These are phyloP conservation scores for Hypomecis punctinalis DNA, from an alignment of 2,888 invertebrate genomes.

Conservation along the genomic window DNA sequence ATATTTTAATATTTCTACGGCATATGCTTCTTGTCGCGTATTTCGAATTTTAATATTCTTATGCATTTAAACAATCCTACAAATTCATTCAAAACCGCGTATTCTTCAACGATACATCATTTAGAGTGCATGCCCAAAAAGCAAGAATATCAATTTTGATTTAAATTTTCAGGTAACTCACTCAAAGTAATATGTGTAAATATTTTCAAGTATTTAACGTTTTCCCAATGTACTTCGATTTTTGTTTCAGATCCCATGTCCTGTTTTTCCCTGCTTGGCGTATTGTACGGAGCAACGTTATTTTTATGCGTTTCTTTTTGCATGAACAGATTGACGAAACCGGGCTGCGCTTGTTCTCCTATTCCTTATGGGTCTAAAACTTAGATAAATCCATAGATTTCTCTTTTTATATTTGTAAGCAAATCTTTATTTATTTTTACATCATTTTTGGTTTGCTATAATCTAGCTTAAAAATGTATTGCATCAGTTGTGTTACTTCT, in stretches of 20 bases:
- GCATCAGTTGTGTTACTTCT: conserved; percentile 39
- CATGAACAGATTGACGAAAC: conserved; percentile 25
- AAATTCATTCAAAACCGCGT: too few relatives aligned
- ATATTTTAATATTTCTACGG: too few relatives aligned
- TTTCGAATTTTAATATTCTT: too few relatives aligned
- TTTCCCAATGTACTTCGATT: conserved; percentile 61
- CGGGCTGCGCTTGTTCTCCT: conserved; percentile 24
- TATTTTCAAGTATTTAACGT: conserved; percentile 35
- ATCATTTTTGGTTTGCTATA: neutral
- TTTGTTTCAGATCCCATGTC: conserved; percentile 61
- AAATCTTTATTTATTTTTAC: conserved; percentile 33
- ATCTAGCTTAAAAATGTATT: conserved; percentile 43
- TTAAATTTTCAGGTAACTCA: conserved; percentile 12
- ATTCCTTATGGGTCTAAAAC: neutral
- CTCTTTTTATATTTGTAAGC: conserved; percentile 35
- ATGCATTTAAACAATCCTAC: too few relatives aligned
- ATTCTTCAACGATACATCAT: too few relatives aligned
- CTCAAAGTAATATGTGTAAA: conserved; percentile 44
- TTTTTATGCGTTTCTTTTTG: conserved; percentile 28
- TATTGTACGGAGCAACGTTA: conserved; percentile 37
- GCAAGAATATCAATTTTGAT: neutral
- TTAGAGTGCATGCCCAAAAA: neutral
- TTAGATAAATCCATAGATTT: conserved; percentile 9
- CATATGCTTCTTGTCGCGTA: too few relatives aligned
- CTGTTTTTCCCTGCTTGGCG: conserved; percentile 36